Evolutionary conservation across 2,888 invertebrate genomes (phyloP).

Genomic region (Timandra comae): DNA sequence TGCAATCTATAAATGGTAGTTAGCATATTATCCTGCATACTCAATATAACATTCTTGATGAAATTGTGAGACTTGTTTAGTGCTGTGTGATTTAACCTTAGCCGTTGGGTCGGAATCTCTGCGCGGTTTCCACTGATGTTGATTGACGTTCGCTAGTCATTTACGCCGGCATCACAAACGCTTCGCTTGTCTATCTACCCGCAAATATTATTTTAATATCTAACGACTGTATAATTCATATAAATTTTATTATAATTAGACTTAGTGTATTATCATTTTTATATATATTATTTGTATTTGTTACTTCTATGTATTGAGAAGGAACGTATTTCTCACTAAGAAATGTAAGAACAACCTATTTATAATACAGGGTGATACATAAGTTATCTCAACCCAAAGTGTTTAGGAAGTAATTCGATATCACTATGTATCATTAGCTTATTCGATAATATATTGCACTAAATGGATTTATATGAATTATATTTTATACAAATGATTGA

Average conservation of each 20-base stretch:
- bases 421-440: no score
- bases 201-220: conserved; percentile 8
- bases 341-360: no score
- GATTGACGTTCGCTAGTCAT: conserved; percentile 66
- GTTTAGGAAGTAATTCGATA: no score
- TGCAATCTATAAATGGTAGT: no score
- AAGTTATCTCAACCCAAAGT: no score
- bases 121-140: conserved; percentile 49
- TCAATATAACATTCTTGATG: background rate
- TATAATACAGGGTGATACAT: no score
- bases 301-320: no score
- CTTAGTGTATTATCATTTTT: no score
- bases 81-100: conserved; percentile 27
- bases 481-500: background rate
- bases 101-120: conserved; percentile 47
- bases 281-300: no score
- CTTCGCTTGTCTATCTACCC: conserved; percentile 10
- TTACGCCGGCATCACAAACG: conserved; percentile 66
- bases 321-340: no score
- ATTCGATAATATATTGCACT: conserved; percentile 22
- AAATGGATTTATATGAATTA: conserved; percentile 6
- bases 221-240: conserved; percentile 2
- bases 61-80: background rate
- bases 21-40: no score
- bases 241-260: conserved; percentile 2